phyloP scores from a whole-genome alignment of 2,888 invertebrate species.

The Tetragnatha montana region DNA sequence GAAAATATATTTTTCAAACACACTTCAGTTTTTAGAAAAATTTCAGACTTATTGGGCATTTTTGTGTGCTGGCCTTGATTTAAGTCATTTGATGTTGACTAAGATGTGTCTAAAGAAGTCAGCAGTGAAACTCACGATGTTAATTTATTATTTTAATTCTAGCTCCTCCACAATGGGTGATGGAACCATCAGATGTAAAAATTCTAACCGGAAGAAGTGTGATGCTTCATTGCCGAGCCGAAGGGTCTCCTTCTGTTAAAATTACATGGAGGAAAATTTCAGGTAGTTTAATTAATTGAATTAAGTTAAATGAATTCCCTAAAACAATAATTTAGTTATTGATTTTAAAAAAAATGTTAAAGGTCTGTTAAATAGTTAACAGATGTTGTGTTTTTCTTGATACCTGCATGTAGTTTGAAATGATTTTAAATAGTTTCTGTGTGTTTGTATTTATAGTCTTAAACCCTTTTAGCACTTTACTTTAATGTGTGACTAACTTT shows the following conservation, averaged over 20 bases:
- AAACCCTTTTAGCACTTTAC: no score
- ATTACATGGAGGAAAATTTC: conserved; percentile 76
- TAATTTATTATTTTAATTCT: conserved; percentile 37
- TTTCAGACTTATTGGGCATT: no score
- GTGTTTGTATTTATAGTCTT: not conserved
- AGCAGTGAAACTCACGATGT: no score
- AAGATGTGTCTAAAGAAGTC: no score
- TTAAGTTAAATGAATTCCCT: not conserved
- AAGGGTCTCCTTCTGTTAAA: conserved; percentile 75
- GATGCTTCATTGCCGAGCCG: conserved; percentile 75
- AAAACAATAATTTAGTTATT: not conserved
- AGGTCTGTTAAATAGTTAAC: no score
- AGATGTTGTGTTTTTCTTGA: no score
- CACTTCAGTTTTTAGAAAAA: no score
- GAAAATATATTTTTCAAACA: no score
- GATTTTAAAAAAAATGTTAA: not conserved
- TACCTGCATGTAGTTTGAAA: not conserved
- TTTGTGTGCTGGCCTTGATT: no score
- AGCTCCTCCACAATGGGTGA: conserved; percentile 77
- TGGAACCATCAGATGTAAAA: conserved; percentile 75
- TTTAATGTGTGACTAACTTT: no score
- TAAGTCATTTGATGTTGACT: no score
- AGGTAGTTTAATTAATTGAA: conserved; percentile 73
- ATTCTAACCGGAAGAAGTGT: conserved; percentile 74
- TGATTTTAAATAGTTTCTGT: not conserved